Evolutionary conservation across 2,797 vertebrate genomes (phyloP), one percentile per base, ranked within the genome.

Genomic region (Hybognathus amarus): DNA sequence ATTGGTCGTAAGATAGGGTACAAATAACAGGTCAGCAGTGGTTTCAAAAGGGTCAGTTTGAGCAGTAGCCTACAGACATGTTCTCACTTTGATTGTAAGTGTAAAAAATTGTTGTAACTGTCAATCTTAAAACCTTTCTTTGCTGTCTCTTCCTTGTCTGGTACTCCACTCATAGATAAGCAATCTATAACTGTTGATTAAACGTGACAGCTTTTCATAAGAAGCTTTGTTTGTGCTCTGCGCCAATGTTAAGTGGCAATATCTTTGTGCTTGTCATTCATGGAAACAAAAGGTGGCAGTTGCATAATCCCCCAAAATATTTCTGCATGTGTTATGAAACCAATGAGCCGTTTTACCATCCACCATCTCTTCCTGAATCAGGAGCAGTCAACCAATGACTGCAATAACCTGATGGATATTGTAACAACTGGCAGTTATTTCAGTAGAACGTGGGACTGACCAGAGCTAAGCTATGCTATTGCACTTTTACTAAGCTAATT

Each of bases 171-270:
- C 67, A 71, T 17, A 45, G n/a, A 10, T 2, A 47, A 4, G 13
- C 40, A 77, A 64, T 45, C 54, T 10, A 27, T 77, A 13, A 64
- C 59, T 42, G 54, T 24, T 30, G 59, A 63, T 63, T 77, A 40
- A 42, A n/a, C n/a, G 20, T 64, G 59, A 47, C 40, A 71, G 11
- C 5, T 24, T 70, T 70, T 69, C 67, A 45, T 24, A 13, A 42
- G 13, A 71, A 17, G 6, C 42, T 63, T 61, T 64, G 56, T 27
- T 22, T 77, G 76, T 63, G 27, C 40, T 77, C 27, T 22, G 59
- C 18, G 56, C 64, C 30, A 18, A 27, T 27, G 40, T 71, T 50
- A 50, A 71, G 24, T 6, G 27, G 40, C 13, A 30, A 71, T 42
- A 45, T 47, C 24, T 45, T 71, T 47, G 7, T 45, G 40, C n/a